Percentiles rank a stretch among this genome's conserved stretches.
phyloP scores from a whole-genome alignment of 2,113 vertebrate species.

The Ceratotherium simum region DNA sequence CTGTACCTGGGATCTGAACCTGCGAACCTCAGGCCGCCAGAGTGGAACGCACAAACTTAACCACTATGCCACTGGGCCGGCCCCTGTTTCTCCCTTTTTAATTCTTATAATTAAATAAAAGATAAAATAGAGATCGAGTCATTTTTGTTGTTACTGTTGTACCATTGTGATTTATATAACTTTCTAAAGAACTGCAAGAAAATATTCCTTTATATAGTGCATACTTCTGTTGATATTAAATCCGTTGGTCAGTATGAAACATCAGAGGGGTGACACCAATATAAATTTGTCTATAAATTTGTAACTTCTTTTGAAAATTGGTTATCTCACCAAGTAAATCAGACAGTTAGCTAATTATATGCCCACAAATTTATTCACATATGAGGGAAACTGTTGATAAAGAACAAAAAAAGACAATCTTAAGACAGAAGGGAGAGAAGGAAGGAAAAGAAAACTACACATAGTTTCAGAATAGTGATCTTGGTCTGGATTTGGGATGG shows the following conservation, averaged over 20 bases:
- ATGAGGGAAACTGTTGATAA: constrained; percentile 22
- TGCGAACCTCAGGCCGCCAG: too few species aligned
- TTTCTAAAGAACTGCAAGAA: constrained; percentile 11
- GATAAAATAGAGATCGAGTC: not conserved
- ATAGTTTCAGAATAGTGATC: not conserved
- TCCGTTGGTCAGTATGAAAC: constrained; percentile 17
- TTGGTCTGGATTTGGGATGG: not conserved
- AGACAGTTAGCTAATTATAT: constrained; percentile 7
- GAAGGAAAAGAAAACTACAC: not conserved
- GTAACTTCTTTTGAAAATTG: constrained; percentile 60
- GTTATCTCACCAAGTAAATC: constrained; percentile 6
- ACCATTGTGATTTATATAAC: not conserved
- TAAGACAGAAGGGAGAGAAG: not conserved
- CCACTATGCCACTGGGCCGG: too few species aligned
- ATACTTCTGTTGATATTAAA: not conserved
- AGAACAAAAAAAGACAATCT: not conserved
- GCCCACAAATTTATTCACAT: not conserved
- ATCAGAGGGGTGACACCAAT: not conserved
- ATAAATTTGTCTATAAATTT: constrained; percentile 49
- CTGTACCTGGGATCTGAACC: too few species aligned
- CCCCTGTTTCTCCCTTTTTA: not conserved
- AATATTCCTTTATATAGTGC: not conserved
- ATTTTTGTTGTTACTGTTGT: not conserved
- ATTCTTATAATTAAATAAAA: constrained; percentile 40
- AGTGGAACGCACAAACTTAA: too few species aligned